Conservation (phyloP, 2,797 vertebrate species). For the Falco columbarius region DNA sequence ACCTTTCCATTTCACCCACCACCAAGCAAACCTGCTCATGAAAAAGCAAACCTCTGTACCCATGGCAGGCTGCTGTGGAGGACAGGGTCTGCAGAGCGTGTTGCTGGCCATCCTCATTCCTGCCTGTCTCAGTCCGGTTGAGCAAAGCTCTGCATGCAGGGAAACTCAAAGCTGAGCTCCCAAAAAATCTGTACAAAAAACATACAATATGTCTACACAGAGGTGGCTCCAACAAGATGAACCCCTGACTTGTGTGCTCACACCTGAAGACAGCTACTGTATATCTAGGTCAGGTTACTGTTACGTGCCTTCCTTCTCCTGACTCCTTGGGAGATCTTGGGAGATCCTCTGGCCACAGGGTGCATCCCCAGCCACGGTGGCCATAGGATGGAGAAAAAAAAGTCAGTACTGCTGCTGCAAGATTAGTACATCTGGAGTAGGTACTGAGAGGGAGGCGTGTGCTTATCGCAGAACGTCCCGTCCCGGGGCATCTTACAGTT, state of each 20-base stretch:
- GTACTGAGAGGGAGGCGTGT: accelerated
- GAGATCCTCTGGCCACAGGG: accelerated
- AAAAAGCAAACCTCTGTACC: neutral
- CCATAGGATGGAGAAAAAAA: too few species aligned
- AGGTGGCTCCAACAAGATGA: too few species aligned
- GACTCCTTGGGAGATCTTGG: accelerated
- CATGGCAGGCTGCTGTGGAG: neutral
- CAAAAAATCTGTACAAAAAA: too few species aligned
- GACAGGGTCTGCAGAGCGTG: neutral
- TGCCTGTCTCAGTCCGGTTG: accelerated
- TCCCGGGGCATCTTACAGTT: neutral
- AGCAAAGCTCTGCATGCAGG: neutral
- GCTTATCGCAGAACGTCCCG: accelerated
- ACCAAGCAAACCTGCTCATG: neutral
- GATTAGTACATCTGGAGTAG: neutral
- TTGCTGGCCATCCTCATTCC: accelerated
- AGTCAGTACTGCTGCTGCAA: neutral
- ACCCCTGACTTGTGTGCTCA: accelerated
- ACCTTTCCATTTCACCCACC: too few species aligned
- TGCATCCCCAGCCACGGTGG: accelerated
- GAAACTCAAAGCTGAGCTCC: neutral
- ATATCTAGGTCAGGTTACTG: accelerated
- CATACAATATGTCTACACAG: accelerated
- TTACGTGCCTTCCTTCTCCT: neutral
- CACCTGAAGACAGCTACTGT: neutral